Conservation (phyloP, 2,888 invertebrate species). For the Baccha elongata region DNA sequence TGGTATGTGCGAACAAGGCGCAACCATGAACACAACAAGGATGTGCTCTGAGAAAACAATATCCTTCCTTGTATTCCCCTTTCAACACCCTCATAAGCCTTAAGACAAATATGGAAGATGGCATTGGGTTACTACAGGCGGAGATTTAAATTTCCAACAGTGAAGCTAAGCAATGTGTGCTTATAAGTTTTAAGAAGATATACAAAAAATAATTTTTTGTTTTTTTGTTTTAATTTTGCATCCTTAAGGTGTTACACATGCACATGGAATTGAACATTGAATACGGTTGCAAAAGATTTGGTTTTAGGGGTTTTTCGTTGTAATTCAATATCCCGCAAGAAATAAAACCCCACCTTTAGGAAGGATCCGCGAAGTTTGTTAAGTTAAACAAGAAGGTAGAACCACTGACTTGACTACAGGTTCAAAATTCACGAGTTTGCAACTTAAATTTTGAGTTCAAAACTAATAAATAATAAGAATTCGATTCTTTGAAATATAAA, state of each 20-base stretch:
- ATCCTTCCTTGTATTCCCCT: no score
- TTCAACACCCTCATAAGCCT: slow-evolving; percentile 15
- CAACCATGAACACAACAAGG: slow-evolving; percentile 65
- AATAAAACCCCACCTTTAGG: no score
- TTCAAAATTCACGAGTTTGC: no score
- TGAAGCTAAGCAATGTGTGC: background rate
- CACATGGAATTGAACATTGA: no score
- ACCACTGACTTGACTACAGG: no score
- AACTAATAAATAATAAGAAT: no score
- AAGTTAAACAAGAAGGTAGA: no score
- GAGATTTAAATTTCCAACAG: slow-evolving; percentile 51
- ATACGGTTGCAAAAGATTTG: slow-evolving; percentile 61
- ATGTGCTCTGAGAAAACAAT: slow-evolving; percentile 39
- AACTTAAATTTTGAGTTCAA: no score
- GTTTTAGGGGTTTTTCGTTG: slow-evolving; percentile 38
- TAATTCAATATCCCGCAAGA: slow-evolving; percentile 63
- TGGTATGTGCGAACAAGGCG: slow-evolving; percentile 33
- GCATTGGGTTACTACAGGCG: slow-evolving; percentile 29
- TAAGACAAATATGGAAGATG: background rate
- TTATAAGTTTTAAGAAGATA: slow-evolving; percentile 1
- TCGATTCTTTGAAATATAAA: no score
- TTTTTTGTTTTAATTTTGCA: slow-evolving; percentile 61
- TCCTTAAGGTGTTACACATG: slow-evolving; percentile 67
- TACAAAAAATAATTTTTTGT: slow-evolving; percentile 43
- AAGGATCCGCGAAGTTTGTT: no score